Evolutionary conservation across 2,888 invertebrate genomes (phyloP).

Genomic region (Diarsia brunnea): DNA sequence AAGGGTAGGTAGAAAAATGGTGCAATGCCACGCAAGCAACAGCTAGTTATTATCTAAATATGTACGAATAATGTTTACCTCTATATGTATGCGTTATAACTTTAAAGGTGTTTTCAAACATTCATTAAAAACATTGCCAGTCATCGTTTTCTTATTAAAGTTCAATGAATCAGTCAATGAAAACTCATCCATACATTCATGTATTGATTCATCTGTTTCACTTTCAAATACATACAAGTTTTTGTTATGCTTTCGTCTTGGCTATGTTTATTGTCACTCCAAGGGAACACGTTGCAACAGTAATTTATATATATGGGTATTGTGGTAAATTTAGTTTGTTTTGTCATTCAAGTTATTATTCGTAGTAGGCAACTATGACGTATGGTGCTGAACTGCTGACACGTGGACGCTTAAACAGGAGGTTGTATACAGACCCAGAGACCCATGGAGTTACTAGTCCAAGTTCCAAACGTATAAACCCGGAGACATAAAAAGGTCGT

Average conservation of each 20-base stretch:
- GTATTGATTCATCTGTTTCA: constrained; percentile 2
- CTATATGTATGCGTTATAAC: too few relatives aligned
- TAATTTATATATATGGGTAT: neutral
- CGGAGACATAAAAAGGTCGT: too few relatives aligned
- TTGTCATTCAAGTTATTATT: neutral
- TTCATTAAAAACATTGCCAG: constrained; percentile 3
- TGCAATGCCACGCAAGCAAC: too few relatives aligned
- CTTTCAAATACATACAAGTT: neutral
- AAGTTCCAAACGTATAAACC: too few relatives aligned
- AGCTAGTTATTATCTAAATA: too few relatives aligned
- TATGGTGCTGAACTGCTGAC: too few relatives aligned
- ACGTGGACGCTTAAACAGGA: too few relatives aligned
- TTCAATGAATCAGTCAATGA: constrained; percentile 9
- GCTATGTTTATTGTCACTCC: constrained; percentile 41
- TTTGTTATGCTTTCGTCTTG: constrained; percentile 35
- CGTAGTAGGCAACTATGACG: neutral
- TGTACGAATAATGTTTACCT: too few relatives aligned
- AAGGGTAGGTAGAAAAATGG: too few relatives aligned
- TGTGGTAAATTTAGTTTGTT: constrained; percentile 26
- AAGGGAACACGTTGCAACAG: constrained; percentile 8
- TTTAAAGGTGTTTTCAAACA: neutral
- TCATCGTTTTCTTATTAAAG: neutral
- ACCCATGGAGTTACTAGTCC: too few relatives aligned
- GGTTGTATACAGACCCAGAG: too few relatives aligned
- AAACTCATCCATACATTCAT: constrained; percentile 11